Percentiles rank a stretch among this genome's conserved stretches.
Evolutionary conservation across 2,888 invertebrate species (phyloP).

Genomic region (Drosophila setosimentum): DNA sequence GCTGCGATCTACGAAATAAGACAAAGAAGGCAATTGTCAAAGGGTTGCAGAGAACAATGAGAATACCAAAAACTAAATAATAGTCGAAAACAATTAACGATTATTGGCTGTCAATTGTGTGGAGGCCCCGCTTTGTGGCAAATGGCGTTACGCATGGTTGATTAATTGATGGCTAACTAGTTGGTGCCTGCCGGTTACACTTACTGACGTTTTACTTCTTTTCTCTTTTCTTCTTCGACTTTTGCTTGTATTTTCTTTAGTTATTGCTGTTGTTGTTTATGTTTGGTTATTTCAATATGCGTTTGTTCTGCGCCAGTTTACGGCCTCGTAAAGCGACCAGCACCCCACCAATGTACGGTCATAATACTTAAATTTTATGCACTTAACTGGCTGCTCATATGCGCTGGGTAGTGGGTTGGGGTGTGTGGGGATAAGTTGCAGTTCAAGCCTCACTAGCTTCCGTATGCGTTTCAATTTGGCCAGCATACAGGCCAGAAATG

Average conservation of each 20-base stretch:
- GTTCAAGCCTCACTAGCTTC: conserved; percentile 38
- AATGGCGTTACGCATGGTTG: conserved; percentile 74
- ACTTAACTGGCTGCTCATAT: conserved; percentile 49
- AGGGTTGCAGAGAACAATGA: conserved; percentile 41
- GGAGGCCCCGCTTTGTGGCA: conserved; percentile 67
- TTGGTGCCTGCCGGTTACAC: conserved; percentile 14
- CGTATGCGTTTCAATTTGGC: conserved; percentile 57
- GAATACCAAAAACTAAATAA: conserved; percentile 19
- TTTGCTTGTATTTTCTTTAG: background rate
- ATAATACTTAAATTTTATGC: conserved; percentile 79
- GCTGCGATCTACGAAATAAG: conserved; percentile 54
- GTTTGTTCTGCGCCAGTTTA: conserved; percentile 62
- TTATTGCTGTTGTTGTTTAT: conserved; percentile 19
- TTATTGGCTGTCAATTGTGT: conserved; percentile 68
- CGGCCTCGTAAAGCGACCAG: conserved; percentile 65
- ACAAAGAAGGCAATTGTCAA: conserved; percentile 64
- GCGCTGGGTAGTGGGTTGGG: background rate
- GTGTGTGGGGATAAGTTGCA: conserved; percentile 1
- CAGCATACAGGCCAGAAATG: conserved; percentile 39
- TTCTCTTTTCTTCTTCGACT: background rate
- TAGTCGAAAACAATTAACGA: conserved; percentile 67
- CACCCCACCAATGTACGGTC: conserved; percentile 54
- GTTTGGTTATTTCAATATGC: conserved; percentile 31
- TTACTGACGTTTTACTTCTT: conserved; percentile 1
- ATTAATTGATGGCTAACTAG: conserved; percentile 65